Conservation (phyloP, 1,140 invertebrate species). For the Drosophila guanche region DNA sequence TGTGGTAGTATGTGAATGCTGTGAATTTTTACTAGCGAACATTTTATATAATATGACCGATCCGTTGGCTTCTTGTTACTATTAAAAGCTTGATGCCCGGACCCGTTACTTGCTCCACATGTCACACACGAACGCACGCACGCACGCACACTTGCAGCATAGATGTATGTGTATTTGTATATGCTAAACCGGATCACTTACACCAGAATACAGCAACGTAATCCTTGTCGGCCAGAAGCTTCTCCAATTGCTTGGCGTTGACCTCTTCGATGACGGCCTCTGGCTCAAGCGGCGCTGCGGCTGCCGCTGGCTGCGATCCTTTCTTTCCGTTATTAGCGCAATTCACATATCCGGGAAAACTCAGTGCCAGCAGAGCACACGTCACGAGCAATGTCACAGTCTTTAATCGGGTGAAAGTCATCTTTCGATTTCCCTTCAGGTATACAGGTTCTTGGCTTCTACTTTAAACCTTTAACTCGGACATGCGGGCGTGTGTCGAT, state of each 20-base stretch:
- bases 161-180: background rate
- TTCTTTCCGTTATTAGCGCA: constrained; percentile 77
- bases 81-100: constrained; percentile 53
- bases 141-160: background rate
- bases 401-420: constrained; percentile 83
- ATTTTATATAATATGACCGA: constrained; percentile 76
- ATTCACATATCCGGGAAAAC: constrained; percentile 83
- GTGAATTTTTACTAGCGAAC: constrained; percentile 79
- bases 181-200: constrained; percentile 86
- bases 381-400: constrained; percentile 73
- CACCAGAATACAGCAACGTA: constrained; percentile 98
- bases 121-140: background rate
- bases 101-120: constrained; percentile 55
- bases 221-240: constrained; percentile 94
- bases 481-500: constrained; percentile 63
- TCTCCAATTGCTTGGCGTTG: constrained; percentile 94
- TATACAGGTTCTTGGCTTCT: constrained; percentile 26
- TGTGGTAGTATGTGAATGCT: constrained; percentile 80
- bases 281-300: constrained; percentile 68
- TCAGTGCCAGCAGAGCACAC: constrained; percentile 80
- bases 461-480: constrained; percentile 61
- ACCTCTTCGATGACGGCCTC: constrained; percentile 95
- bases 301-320: constrained; percentile 62
- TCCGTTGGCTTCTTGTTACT: constrained; percentile 68
- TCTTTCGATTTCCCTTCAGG: constrained; percentile 52